Conservation (phyloP, 1,140 invertebrate species). For the silkworm (Bombyx mori) region ASM3026992v2 NC_085108.1:8296001-8296500, state of each 20-base stretch:
- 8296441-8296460: conserved; percentile 28
- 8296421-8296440: conserved; percentile 21
- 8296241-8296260: not conserved
- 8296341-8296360: conserved; percentile 13
- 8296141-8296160: conserved; percentile 15
- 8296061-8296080: not conserved
- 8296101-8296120: not conserved
- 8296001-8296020: not conserved
- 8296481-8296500: conserved; percentile 12
- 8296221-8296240: not conserved
- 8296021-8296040: not conserved
- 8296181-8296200: not conserved
- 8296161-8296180: not conserved
- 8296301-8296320: conserved; percentile 1
- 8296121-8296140: not conserved
- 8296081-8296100: not conserved
- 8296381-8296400: conserved; percentile 35
- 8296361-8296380: conserved; percentile 18
- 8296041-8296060: not conserved
- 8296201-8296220: not conserved
- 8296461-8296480: conserved; percentile 26
- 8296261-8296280: not conserved
- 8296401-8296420: conserved; percentile 31
- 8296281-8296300: not conserved
- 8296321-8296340: conserved; percentile 19